phyloP scores from a whole-genome alignment of 2,888 invertebrate genomes.

The Folsomia candida region DNA sequence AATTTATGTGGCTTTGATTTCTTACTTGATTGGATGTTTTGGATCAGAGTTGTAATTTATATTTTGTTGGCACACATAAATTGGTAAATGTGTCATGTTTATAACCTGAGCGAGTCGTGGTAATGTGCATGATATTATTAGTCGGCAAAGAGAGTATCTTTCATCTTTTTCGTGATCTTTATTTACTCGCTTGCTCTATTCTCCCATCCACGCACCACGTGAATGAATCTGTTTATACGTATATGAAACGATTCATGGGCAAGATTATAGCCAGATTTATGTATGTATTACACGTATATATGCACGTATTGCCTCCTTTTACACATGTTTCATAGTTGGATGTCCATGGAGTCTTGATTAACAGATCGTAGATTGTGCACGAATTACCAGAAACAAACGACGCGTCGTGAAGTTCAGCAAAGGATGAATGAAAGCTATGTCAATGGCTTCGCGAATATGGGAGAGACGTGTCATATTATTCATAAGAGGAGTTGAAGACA shows the following conservation, averaged over 20 bases:
- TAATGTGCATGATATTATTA: background rate
- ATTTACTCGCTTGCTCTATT: background rate
- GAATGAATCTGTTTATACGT: no score
- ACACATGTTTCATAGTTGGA: no score
- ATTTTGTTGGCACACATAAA: background rate
- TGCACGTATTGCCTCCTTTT: no score
- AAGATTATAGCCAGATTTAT: no score
- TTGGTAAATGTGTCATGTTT: background rate
- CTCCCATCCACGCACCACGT: background rate
- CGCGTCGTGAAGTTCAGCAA: background rate
- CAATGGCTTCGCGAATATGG: background rate
- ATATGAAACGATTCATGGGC: no score
- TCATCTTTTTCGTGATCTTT: background rate
- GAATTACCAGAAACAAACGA: background rate
- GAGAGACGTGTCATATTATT: no score
- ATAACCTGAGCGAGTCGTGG: background rate
- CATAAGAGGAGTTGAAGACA: no score
- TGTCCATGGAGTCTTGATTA: background rate
- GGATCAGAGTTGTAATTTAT: background rate
- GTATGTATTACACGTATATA: no score
- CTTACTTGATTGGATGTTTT: background rate
- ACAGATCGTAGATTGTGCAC: constrained; percentile 3
- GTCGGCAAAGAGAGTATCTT: background rate
- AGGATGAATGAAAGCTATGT: background rate
- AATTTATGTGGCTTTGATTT: background rate